Percentiles rank a stretch among this genome's conserved stretches.
Evolutionary conservation across 2,797 vertebrate genomes (phyloP).

Genomic region (Loris lydekkerianus): DNA sequence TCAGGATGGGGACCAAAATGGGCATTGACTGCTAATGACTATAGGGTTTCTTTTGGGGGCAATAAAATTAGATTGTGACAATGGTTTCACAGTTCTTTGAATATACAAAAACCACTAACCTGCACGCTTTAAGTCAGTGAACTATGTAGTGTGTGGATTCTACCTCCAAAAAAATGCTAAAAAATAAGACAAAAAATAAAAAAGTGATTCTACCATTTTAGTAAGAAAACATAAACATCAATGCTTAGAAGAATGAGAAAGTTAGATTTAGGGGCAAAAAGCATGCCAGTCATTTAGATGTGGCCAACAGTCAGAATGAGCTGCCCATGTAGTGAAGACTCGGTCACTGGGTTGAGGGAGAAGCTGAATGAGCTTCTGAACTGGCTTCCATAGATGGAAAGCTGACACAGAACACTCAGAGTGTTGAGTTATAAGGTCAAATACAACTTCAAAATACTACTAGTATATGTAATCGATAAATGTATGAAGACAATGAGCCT

Average conservation of each 20-base stretch:
- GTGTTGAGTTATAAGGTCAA: background rate
- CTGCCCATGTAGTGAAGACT: background rate
- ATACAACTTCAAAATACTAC: background rate
- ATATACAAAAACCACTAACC: background rate
- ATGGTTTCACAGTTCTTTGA: background rate
- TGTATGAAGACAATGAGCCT: constrained; percentile 6
- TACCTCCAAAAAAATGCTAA: background rate
- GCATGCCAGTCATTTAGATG: background rate
- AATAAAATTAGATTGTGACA: background rate
- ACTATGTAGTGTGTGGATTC: background rate
- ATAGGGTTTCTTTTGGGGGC: background rate
- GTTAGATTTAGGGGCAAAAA: background rate
- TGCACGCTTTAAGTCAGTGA: background rate
- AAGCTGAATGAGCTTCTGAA: background rate
- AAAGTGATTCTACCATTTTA: constrained; percentile 24
- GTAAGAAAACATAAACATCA: background rate
- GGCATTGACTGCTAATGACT: background rate
- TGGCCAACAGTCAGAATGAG: background rate
- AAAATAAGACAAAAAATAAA: background rate
- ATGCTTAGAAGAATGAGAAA: background rate
- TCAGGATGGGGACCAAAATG: background rate
- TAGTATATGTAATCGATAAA: background rate
- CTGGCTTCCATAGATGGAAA: background rate
- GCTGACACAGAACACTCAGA: background rate
- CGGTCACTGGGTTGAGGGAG: background rate